A percentile compares a stretch with the other conserved stretches of the same genome.
These are phyloP conservation scores for Eurypyga helias DNA, from an alignment of 2,113 vertebrate species.

Conservation along the genomic window DNA sequence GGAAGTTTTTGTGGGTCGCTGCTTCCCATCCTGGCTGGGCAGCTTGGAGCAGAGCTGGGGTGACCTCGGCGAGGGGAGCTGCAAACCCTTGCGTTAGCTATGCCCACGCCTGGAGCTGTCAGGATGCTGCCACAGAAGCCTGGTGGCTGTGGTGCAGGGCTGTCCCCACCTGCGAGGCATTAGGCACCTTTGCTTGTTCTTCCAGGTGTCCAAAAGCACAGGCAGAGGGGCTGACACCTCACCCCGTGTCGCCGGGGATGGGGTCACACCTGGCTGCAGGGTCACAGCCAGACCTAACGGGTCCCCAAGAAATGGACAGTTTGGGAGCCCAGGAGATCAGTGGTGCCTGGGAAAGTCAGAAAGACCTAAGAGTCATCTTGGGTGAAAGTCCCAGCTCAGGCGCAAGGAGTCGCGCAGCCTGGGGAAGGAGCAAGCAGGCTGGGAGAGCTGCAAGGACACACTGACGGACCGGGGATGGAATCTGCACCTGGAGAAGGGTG, in stretches of 20 bases:
- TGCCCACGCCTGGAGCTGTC: not conserved
- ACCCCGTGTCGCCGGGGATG: not conserved
- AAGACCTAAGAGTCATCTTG: not conserved
- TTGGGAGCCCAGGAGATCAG: not conserved
- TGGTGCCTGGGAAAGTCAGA: not conserved
- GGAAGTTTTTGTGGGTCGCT: not conserved
- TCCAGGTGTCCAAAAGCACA: not conserved
- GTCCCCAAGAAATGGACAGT: not conserved
- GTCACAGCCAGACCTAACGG: rapidly evolving
- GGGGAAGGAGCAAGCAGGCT: not conserved
- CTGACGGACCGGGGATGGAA: not conserved
- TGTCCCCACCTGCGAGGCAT: rapidly evolving
- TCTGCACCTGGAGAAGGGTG: not conserved
- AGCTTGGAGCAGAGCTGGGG: not conserved
- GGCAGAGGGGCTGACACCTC: not conserved
- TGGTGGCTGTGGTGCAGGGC: rapidly evolving
- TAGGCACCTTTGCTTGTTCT: not conserved
- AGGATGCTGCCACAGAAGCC: not conserved
- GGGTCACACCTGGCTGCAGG: not conserved
- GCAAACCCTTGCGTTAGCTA: not conserved
- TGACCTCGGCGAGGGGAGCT: not conserved
- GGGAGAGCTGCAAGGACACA: not conserved
- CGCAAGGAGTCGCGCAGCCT: rapidly evolving
- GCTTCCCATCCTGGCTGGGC: not conserved
- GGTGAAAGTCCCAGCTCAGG: not conserved